phyloP scores from a whole-genome alignment of 2,113 vertebrate genomes.

The Albula goreensis region DNA sequence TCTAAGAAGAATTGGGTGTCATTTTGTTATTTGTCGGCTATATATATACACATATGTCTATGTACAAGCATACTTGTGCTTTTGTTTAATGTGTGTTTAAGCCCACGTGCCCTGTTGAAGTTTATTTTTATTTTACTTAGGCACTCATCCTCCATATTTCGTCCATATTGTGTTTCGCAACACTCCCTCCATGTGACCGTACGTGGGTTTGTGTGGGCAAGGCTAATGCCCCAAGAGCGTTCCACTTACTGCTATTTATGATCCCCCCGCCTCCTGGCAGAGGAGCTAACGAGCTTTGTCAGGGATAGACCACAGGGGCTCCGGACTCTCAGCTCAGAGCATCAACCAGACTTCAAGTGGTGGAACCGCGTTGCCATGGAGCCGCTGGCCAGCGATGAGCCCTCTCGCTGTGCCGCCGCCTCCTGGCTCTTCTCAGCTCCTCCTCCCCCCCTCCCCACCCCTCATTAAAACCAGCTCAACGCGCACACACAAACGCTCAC shows the following conservation, averaged over 20 bases:
- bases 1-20: neutral
- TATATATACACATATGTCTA: neutral
- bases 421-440: neutral
- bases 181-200: neutral
- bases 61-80: conserved; percentile 12
- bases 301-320: neutral
- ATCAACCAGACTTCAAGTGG: neutral
- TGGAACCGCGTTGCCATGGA: conserved; percentile 19
- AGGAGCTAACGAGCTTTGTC: conserved; percentile 10
- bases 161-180: neutral
- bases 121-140: neutral
- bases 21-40: neutral
- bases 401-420: neutral
- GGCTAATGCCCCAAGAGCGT: conserved; percentile 17
- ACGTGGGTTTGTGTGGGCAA: conserved; percentile 30
- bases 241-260: neutral
- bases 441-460: neutral
- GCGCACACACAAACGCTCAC: too few relatives aligned
- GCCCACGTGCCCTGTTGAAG: neutral
- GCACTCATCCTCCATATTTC: neutral
- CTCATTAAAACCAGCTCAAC: neutral
- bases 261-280: neutral
- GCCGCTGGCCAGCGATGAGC: conserved; percentile 15
- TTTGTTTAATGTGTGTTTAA: conserved; percentile 29
- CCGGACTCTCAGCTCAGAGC: neutral